These are phyloP conservation scores for Tonatia bakeri DNA, from an alignment of 2,113 vertebrate genomes.

Conservation along the genomic window DNA sequence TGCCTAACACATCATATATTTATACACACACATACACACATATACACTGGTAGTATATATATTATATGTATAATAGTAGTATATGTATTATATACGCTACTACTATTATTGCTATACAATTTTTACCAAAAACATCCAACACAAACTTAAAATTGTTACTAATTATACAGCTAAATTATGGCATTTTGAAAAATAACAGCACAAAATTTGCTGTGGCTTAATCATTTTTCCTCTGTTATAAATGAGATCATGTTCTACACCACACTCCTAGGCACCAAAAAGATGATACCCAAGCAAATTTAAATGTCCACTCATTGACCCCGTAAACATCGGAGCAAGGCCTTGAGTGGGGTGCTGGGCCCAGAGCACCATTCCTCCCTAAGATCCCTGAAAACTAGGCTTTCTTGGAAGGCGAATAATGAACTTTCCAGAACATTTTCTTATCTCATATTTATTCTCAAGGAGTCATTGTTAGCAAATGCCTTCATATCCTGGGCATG, in stretches of 20 bases:
- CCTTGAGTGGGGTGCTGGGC: background rate
- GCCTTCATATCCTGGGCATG: background rate
- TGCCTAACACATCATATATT: background rate
- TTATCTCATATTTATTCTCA: background rate
- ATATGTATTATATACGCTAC: background rate
- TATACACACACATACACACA: background rate
- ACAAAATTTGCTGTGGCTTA: background rate
- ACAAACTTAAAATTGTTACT: conserved; percentile 10
- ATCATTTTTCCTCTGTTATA: background rate
- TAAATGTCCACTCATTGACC: background rate
- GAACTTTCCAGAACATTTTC: background rate
- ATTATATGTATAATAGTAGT: background rate
- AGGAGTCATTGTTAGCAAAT: background rate
- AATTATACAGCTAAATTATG: background rate
- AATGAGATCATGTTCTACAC: background rate
- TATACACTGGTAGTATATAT: background rate
- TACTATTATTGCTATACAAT: background rate
- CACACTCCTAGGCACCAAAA: background rate
- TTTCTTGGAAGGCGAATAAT: background rate
- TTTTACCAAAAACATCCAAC: background rate
- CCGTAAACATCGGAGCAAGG: background rate
- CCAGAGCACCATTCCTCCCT: background rate
- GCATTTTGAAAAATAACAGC: background rate
- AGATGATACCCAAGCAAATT: background rate
- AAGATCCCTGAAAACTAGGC: background rate